Conservation (phyloP, 1,140 invertebrate genomes). For the Apis cerana region DNA sequence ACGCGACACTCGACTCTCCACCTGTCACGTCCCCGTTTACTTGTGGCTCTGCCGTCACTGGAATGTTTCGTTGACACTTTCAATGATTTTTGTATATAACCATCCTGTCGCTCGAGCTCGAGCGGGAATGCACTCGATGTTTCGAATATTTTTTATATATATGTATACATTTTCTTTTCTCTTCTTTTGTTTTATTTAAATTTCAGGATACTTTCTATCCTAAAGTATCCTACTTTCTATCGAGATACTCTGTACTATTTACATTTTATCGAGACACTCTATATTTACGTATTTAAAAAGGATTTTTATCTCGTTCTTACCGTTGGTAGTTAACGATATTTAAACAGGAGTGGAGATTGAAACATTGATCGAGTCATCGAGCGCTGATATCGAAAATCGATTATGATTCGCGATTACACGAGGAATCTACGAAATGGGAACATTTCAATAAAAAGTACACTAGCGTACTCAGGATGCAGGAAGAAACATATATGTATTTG, state of each 20-base stretch:
- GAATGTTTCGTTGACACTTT: slow-evolving; percentile 62
- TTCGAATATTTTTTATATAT: slow-evolving; percentile 21
- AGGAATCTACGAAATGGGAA: slow-evolving; percentile 16
- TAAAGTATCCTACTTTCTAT: too few species aligned
- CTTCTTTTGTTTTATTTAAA: not conserved
- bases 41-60: slow-evolving; percentile 78
- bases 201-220: too few species aligned
- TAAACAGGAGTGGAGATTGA: too few species aligned
- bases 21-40: slow-evolving; percentile 75
- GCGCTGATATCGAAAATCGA: slow-evolving; percentile 41
- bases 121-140: slow-evolving; percentile 55
- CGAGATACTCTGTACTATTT: too few species aligned
- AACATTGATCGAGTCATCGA: slow-evolving; percentile 48
- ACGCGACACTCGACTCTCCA: slow-evolving; percentile 78
- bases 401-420: not conserved
- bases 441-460: slow-evolving; percentile 43
- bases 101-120: slow-evolving; percentile 12
- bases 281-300: not conserved
- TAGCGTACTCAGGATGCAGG: slow-evolving; percentile 55
- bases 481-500: slow-evolving; percentile 39
- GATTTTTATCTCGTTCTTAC: too few species aligned
- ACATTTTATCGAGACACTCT: too few species aligned
- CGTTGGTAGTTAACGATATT: not conserved
- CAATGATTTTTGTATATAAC: slow-evolving; percentile 31
- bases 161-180: too few species aligned